Base-by-base conservation (phyloP, 2,797 vertebrate genomes). In the Graptemys geographica region DNA sequence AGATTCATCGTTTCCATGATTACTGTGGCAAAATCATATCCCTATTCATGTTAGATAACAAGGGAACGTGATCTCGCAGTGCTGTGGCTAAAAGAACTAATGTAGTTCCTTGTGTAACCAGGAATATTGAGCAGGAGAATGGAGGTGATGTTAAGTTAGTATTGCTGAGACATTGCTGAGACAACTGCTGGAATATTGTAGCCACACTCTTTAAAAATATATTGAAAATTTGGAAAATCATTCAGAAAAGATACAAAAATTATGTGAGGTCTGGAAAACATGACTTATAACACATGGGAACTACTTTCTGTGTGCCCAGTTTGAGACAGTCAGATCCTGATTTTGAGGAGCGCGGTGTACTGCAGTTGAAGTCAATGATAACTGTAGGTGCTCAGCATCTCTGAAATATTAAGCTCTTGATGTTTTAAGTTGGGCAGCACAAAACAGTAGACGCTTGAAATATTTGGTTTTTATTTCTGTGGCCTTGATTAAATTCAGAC, bases 331-430 rank as follows among this genome's bases (percentile, higher is more conserved):
- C 51, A 85, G 85, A 4, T 41, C 21, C 28, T 84, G 1, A 7
- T 72, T 89, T 51, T 91, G 49, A 79, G 53, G 47, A 88, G n/a
- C 4, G 8, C 11, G 11, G 79, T 8, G 1, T 65, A 5, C 3
- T 93, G 11, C 0, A 0, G 84, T n/a, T 88, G 81, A 93, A 72
- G 6, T 81, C 41, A 79, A 51, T 78, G 0, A 0, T 3, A 28
- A 84, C 53, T 84, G 6, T 56, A 47, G 1, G 57, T 93, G 93
- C 33, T 76, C 23, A 62, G 5, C 11, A 15, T 93, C 86, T 84
- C 88, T 81, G 72, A 87, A 55, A 59, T 90, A 79, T 21, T 69
- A 37, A 94, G 13, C 7, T 11, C 59, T 91, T 6, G 80, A 56
- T 28, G 9, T 89, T 15, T 10, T 37, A 87, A 90, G 44, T 10